These are phyloP conservation scores for Pollimyrus isidori DNA, from an alignment of 2,113 vertebrate species.

Conservation along the genomic window DNA sequence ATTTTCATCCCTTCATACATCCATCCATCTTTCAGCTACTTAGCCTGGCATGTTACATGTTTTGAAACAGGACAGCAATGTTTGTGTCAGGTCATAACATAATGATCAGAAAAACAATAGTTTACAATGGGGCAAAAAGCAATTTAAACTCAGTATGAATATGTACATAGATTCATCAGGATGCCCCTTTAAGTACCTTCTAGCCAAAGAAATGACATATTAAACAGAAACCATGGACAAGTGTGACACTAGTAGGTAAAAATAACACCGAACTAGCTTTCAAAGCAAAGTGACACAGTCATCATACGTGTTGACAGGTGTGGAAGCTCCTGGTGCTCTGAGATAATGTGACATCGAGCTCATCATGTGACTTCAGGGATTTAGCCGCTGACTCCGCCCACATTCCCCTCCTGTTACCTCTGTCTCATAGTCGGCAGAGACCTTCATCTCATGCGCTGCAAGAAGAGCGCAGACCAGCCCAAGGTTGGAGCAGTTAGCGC, in stretches of 20 bases:
- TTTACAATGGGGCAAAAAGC: neutral
- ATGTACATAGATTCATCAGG: neutral
- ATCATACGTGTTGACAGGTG: neutral
- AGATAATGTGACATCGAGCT: neutral
- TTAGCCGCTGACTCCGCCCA: neutral
- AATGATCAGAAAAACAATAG: neutral
- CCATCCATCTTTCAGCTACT: neutral
- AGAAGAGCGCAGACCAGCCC: slow-evolving; percentile 27
- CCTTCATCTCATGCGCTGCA: slow-evolving; percentile 31
- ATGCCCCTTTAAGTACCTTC: neutral
- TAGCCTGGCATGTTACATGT: neutral
- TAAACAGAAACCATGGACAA: neutral
- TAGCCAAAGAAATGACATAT: neutral
- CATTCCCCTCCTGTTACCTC: neutral
- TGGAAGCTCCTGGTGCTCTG: neutral
- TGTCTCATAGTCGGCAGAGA: slow-evolving; percentile 30
- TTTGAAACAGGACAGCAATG: neutral
- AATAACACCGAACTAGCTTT: neutral
- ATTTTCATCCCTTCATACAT: neutral
- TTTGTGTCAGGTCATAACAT: neutral
- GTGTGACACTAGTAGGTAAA: neutral
- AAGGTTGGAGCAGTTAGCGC: slow-evolving; percentile 44
- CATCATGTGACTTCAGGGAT: neutral
- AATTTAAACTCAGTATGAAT: neutral
- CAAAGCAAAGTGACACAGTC: neutral